A percentile compares a stretch with the other conserved stretches of the same genome.
Evolutionary conservation across 2,797 vertebrate species (phyloP).

Genomic region (Mionectes olivaceus): DNA sequence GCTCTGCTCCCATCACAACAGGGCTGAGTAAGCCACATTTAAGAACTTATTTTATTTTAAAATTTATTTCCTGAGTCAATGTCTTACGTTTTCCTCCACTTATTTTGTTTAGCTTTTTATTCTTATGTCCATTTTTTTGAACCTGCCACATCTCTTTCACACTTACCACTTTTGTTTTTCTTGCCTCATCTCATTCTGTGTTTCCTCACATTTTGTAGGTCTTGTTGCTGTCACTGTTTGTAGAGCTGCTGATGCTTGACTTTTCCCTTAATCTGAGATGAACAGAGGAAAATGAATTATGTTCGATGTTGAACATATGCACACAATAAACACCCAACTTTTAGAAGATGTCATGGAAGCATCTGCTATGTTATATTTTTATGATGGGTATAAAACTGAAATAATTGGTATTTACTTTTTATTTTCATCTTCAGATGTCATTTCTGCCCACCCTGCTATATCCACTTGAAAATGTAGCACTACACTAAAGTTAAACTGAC

Average conservation of each 20-base stretch:
- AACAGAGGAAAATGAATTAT: constrained; percentile 68
- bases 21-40: neutral
- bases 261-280: constrained; percentile 53
- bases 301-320: constrained; percentile 59
- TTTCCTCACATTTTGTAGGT: neutral
- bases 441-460: constrained; percentile 24
- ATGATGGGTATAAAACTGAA: constrained; percentile 45
- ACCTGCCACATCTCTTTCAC: neutral
- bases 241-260: neutral
- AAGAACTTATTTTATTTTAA: neutral
- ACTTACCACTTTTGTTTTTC: neutral
- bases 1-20: neutral
- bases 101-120: neutral
- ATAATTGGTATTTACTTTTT: constrained; percentile 65
- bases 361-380: constrained; percentile 52
- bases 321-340: constrained; percentile 56
- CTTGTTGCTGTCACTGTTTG: constrained; percentile 18
- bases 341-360: constrained; percentile 51
- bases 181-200: neutral
- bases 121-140: neutral
- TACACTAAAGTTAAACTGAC: constrained; percentile 44
- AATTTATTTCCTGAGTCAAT: neutral
- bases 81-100: neutral
- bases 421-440: constrained; percentile 52
- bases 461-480: neutral